Evolutionary conservation across 2,888 invertebrate genomes (phyloP), one percentile per base, ranked within the genome.

Genomic region (Prionchulus punctatus): DNA sequence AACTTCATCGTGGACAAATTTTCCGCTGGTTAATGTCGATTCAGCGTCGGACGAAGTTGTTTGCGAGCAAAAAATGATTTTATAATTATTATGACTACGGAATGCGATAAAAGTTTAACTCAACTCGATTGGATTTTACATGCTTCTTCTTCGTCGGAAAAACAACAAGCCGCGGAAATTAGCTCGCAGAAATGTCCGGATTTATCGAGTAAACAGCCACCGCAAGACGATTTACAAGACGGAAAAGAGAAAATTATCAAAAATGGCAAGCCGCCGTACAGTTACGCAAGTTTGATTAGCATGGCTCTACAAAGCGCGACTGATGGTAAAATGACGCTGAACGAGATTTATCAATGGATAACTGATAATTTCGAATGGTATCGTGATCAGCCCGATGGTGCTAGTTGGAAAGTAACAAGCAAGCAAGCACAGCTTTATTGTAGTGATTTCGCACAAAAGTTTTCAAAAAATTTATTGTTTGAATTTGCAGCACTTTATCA

Each of bases 281-380:
- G 82, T 65, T 83, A 83, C 70, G 82, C 82, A 45, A 81, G 80
- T 65, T 77, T 83, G 71, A 83, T 83, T 63, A 75, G 80, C 60
- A 75, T 81, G 63, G 82, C 82, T 3, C 82, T 83, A 64, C 74
- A 75, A 64, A 82, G 79, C 73, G 79, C 81, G 1, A 74, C 78
- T 1, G 79, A 78, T 66, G 80, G 81, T 63, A 81, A 81, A 75
- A 82, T 82, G 82, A 83, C 82, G 1, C 74, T 83, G 36, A 81
- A 81, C 62, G 82, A 83, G 71, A 82, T 83, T 63, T 83, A 83
- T 70, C 79, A 81, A 62, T 82, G 82, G 75, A 82, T 83, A 49
- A 80, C 80, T 65, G 81, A 81, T 61, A 80, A 81, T 63, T 83
- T 82, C 71, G 81, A 81, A 0, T 83, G 81, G 68, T 83, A 82